Base-by-base conservation (phyloP, 2,113 vertebrate genomes). In the Takifugu flavidus region DNA sequence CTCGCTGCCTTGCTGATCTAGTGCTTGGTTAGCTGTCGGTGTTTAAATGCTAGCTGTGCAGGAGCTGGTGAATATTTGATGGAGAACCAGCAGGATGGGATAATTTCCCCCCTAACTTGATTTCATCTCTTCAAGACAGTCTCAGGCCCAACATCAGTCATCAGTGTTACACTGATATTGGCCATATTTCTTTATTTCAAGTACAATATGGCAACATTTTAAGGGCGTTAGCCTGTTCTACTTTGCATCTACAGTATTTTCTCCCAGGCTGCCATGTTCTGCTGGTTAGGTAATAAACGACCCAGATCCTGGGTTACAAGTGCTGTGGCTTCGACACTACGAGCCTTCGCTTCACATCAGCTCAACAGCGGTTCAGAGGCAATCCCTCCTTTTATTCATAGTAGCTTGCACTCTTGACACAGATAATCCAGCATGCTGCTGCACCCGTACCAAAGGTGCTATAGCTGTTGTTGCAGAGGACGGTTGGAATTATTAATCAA, bases 21-120 rank as follows among this genome's bases (percentile, higher is more conserved):
- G 54, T 45, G 5, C 65, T 54, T 47, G 25, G 29, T 52, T 47
- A 27, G 55, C 58, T 11, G 57, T 31, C 56, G 72, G 68, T 76
- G 79, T 84, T 80, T 78, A 81, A 89, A 75, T 79, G 82, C 79
- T 74, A 76, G 39, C 72, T 67, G 75, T 72, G 72, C 67, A 77
- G 82, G 79, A 78, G 74, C 20, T 70, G 53, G 69, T 86, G 79
- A 87, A 87, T 86, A 86, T 85, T 87, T 87, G 76, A 89, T 89
- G 6, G 71, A 34, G 58, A 79, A 72, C 65, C 75, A 77, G 79
- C 73, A 65, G 75, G 71, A 69, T 43, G 58, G 46, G 43, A 53
- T n/a, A 42, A 34, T 74, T 73, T 58, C 61, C 47, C 61, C 47
- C 27, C 59, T 59, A 27, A 71, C 66, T 76, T 59, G 59, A 74